Base-by-base conservation (phyloP, 2,113 vertebrate genomes). In the Eidolon helvum region DNA sequence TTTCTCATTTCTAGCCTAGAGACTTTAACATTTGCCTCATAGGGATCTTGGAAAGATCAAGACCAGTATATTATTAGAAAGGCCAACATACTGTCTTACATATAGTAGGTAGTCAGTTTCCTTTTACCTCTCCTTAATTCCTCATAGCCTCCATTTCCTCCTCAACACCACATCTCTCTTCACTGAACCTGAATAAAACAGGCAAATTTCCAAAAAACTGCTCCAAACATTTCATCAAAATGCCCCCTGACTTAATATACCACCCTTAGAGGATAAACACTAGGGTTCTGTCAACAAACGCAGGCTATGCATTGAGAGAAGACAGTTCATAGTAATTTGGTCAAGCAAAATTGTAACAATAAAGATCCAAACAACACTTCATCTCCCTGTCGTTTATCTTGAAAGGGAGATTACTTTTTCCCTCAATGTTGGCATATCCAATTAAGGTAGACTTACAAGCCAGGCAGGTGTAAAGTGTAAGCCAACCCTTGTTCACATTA, bases 401-500 rank as follows among this genome's bases (percentile, higher is more conserved):
- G 96, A 98, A 98, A 98, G 98, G 96, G 96, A 98, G 98, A 98
- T 99, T 98, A 98, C 98, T 98, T 98, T 98, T 98, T 98, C 98
- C 98, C 96, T 98, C 98, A 97, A 97, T 98, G 97, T 98, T 98
- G 98, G 98, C 98, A 98, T 98, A 98, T 98, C 98, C 98, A 98
- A 98, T 99, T 99, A 99, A 98, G 97, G 98, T 90, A 98, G 98
- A 98, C 97, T 98, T 98, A 98, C 98, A 98, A 98, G 98, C 98
- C 95, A 98, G 97, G 98, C 97, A 98, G 98, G 98, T 98, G 98
- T 98, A 98, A 98, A 98, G 98, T 98, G 96, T 98, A 98, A 98
- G 98, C 98, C 95, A 98, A 97, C 90, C 94, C 98, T 98, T 98
- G 98, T 97, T 98, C 98, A 94, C 98, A 98, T 98, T 98, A 98